A percentile compares a stretch with the other conserved stretches of the same genome.
Evolutionary conservation across 2,888 invertebrate species (phyloP).

Genomic region (Gnatocerus cornutus): DNA sequence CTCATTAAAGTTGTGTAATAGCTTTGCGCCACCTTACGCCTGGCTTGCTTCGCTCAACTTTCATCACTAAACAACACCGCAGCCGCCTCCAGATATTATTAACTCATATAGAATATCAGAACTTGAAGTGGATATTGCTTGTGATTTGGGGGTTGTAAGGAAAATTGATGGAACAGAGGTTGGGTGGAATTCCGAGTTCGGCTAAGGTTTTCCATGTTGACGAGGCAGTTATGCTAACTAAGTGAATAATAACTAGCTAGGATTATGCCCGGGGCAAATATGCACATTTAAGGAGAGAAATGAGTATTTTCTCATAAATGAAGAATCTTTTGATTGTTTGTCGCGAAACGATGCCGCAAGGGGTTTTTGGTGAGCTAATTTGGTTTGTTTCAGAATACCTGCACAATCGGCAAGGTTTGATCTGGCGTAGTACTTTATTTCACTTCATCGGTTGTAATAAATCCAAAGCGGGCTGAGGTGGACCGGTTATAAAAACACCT

Average conservation of each 20-base stretch:
- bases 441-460: slow-evolving; percentile 64
- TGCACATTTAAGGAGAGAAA: not conserved
- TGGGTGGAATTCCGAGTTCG: slow-evolving; percentile 24
- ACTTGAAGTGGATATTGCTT: slow-evolving; percentile 15
- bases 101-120: slow-evolving; percentile 48
- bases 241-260: slow-evolving; percentile 56
- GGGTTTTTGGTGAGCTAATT: slow-evolving; percentile 55
- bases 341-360: slow-evolving; percentile 52
- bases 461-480: slow-evolving; percentile 64
- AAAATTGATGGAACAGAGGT: slow-evolving; percentile 25
- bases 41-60: slow-evolving; percentile 63
- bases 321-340: not conserved
- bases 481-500: slow-evolving; percentile 69
- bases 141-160: slow-evolving; percentile 18
- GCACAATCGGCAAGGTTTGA: slow-evolving; percentile 65
- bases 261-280: slow-evolving; percentile 14
- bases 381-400: slow-evolving; percentile 62
- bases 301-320: too few species aligned
- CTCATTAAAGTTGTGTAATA: slow-evolving; percentile 71
- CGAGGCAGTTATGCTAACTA: slow-evolving; percentile 57
- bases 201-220: slow-evolving; percentile 23
- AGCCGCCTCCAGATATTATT: slow-evolving; percentile 57
- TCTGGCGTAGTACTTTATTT: slow-evolving; percentile 65
- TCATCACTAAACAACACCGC: slow-evolving; percentile 63
- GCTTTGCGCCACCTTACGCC: slow-evolving; percentile 68